Conservation (phyloP, 1,140 invertebrate species). For the Subanguina moxae region DNA sequence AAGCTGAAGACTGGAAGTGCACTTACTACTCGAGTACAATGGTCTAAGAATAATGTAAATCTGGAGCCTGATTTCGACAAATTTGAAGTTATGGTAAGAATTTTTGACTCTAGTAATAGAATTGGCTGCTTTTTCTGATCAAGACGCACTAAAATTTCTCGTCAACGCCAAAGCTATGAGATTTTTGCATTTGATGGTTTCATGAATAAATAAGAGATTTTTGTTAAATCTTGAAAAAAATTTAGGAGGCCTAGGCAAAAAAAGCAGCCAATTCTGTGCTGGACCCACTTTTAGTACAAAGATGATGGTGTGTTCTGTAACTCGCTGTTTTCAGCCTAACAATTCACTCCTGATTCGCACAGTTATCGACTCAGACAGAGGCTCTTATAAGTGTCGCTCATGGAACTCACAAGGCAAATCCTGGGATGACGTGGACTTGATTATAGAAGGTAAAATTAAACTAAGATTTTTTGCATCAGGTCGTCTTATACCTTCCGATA, state of each 20-base stretch:
- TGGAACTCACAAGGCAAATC: slow-evolving; percentile 59
- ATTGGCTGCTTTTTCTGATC: not conserved
- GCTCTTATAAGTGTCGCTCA: slow-evolving; percentile 61
- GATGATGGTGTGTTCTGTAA: slow-evolving; percentile 8
- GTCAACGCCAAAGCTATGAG: no score
- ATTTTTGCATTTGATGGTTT: no score
- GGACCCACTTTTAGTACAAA: slow-evolving; percentile 34
- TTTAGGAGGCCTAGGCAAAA: no score
- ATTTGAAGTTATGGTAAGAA: slow-evolving; percentile 31
- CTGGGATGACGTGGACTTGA: slow-evolving; percentile 39
- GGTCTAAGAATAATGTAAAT: slow-evolving; percentile 51
- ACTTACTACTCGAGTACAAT: slow-evolving; percentile 43
- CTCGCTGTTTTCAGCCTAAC: slow-evolving; percentile 58
- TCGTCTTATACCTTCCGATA: not conserved
- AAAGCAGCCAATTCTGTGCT: no score
- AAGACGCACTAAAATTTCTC: no score
- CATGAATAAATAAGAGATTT: no score
- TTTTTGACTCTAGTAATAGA: not conserved
- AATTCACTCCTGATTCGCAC: slow-evolving; percentile 59
- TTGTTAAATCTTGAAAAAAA: no score
- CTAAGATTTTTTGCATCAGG: slow-evolving; percentile 15
- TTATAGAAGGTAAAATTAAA: slow-evolving; percentile 37
- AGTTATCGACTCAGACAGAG: slow-evolving; percentile 59
- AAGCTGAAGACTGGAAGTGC: slow-evolving; percentile 29
- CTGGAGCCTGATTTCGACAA: slow-evolving; percentile 35